Evolutionary conservation across 92 coral and sea anemone species (phyloP).

Genomic region (Epizoanthus ramosus): DNA sequence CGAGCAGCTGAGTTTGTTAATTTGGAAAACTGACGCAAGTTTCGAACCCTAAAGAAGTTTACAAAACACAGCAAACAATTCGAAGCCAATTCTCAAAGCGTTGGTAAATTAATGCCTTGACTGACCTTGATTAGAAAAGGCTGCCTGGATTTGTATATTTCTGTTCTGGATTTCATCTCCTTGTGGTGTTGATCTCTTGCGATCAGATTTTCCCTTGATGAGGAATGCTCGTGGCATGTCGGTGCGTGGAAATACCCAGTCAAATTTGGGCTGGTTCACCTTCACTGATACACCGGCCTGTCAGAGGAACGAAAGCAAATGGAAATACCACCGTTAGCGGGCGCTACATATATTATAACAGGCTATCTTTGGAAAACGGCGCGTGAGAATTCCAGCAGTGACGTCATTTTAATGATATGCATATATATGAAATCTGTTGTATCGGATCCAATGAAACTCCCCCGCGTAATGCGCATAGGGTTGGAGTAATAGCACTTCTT

Average conservation of each 20-base stretch:
- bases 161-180: conserved; percentile 44
- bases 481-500: not conserved
- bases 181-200: conserved; percentile 42
- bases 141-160: conserved; percentile 44
- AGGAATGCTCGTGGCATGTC: conserved; percentile 88
- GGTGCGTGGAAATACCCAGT: conserved; percentile 48
- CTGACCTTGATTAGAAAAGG: conserved; percentile 40
- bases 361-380: conserved; percentile 26
- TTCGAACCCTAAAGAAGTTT: not conserved
- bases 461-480: conserved; percentile 10
- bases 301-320: conserved; percentile 18
- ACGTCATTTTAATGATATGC: conserved; percentile 38
- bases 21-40: not conserved
- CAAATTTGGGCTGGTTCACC: conserved; percentile 29
- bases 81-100: conserved; percentile 22
- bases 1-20: not conserved
- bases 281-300: conserved; percentile 40
- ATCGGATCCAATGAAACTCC: conserved; percentile 39
- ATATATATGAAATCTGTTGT: conserved; percentile 36
- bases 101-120: conserved; percentile 9
- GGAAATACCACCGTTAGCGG: conserved; percentile 47
- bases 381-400: conserved; percentile 49
- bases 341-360: conserved; percentile 33
- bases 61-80: conserved; percentile 33
- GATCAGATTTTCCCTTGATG: conserved; percentile 75